Conservation (phyloP, 2,797 vertebrate genomes). For the Coregonus ussuriensis region DNA sequence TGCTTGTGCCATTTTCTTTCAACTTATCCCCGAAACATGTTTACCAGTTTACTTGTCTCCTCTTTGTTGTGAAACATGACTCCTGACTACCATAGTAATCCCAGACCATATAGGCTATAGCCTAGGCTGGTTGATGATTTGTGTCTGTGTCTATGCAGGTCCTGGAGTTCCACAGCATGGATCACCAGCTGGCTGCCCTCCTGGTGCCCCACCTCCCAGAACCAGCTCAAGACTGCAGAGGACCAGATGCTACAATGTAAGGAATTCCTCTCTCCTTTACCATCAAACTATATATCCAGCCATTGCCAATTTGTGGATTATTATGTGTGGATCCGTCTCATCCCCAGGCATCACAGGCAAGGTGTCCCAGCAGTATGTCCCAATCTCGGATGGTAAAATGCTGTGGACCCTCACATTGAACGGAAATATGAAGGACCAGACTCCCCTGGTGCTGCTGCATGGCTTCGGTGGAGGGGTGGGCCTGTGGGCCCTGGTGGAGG, state of each 20-base stretch:
- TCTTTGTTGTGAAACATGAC: neutral
- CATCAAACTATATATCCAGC: neutral
- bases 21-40: neutral
- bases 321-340: neutral
- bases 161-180: constrained; percentile 75
- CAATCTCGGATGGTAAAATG: constrained; percentile 79
- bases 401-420: constrained; percentile 89
- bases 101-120: neutral
- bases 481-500: constrained; percentile 93
- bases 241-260: constrained; percentile 91
- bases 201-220: constrained; percentile 91
- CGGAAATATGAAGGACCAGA: constrained; percentile 70
- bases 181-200: constrained; percentile 89
- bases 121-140: neutral
- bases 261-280: constrained; percentile 44
- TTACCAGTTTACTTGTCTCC: neutral
- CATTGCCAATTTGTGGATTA: neutral
- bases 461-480: constrained; percentile 93
- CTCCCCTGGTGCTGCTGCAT: constrained; percentile 90
- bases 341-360: constrained; percentile 78
- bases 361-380: constrained; percentile 81
- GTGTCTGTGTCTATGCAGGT: constrained; percentile 67
- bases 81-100: neutral
- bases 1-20: neutral
- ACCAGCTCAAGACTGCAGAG: constrained; percentile 86